Base-by-base conservation (phyloP, 1,140 invertebrate genomes). In the Zaprionus gabonicus region DNA sequence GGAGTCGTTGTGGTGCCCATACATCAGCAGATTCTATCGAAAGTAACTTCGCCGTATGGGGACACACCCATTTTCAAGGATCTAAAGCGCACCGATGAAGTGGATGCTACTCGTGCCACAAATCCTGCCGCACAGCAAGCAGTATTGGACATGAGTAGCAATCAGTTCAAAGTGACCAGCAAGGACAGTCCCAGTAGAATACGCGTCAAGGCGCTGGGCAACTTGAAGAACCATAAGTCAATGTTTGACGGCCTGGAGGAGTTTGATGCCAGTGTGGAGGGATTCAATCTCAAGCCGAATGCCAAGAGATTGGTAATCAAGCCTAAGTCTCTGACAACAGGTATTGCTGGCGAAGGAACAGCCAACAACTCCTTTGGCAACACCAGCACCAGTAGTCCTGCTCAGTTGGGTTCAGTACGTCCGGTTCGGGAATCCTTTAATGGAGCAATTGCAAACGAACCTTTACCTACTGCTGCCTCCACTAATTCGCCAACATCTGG, bases 11-110 rank as follows among this genome's bases (percentile, higher is more conserved):
- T 75, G 5, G 93, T 93, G 76, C 94, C 92, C 13, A 94, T 95
- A 6, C 95, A 95, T 91, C 95, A 96, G 77, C 96, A 96, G 90
- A 95, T 96, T 57, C 90, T 96, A 53, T 94, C 95, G 9, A 93
- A 97, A 9, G 95, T 95, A 4, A 95, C 95, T 2, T 95, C 96
- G 9, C 96, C 96, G 3, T 97, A 96, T 81, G 96, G 96, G n/a
- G 96, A 97, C 91, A 96, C 95, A 49, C 95, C 96, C 7, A 93
- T 97, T 9, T 95, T 97, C 69, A 96, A 96, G 90, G 96, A 96
- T 92, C 87, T 97, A 1, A 94, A 95, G 59, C 69, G 91, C 10
- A 82, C 70, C 65, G 81, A 95, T 13, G 96, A 96, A 85, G 93
- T 94, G 31, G 96, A 97, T 76, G 95, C 96, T 12, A 92, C 96